These are phyloP conservation scores for Dendroctonus valens DNA, from an alignment of 1,140 invertebrate genomes.

Conservation along the genomic window DNA sequence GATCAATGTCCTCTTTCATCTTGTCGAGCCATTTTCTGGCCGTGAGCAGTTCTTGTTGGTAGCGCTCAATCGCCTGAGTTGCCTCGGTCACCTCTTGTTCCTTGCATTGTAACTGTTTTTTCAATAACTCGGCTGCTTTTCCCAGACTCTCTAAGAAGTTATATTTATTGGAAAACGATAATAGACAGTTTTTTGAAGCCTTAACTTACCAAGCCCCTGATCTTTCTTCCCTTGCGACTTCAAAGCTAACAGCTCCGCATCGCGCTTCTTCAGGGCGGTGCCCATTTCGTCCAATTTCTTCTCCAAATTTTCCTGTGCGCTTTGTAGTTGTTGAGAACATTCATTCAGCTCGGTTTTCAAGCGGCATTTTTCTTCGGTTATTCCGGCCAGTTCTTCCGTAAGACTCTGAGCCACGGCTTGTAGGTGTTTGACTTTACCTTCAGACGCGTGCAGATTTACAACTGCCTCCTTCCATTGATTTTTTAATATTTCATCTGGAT, in stretches of 20 bases:
- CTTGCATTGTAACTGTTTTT: slow-evolving; percentile 14
- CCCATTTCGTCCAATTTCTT: neutral
- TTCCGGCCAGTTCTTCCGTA: slow-evolving; percentile 25
- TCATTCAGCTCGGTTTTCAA: slow-evolving; percentile 23
- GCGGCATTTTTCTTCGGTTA: slow-evolving; percentile 33
- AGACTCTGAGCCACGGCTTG: slow-evolving; percentile 17
- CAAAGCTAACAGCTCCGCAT: neutral
- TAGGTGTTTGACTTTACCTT: slow-evolving; percentile 28
- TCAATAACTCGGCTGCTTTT: neutral
- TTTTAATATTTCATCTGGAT: slow-evolving; percentile 28
- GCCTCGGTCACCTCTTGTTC: slow-evolving; percentile 9
- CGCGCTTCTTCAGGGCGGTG: neutral
- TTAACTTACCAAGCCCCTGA: neutral
- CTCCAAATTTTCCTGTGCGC: slow-evolving; percentile 1
- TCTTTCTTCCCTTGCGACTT: neutral
- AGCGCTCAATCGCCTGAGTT: neutral
- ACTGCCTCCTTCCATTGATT: slow-evolving; percentile 25
- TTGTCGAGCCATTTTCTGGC: slow-evolving; percentile 23
- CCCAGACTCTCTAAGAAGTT: neutral
- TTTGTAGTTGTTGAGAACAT: slow-evolving; percentile 13
- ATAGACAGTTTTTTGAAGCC: neutral
- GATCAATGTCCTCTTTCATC: slow-evolving; percentile 25
- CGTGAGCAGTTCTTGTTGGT: slow-evolving; percentile 23
- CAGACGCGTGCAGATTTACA: slow-evolving; percentile 24
- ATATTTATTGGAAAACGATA: neutral